phyloP scores from a whole-genome alignment of 1,140 invertebrate species.

The Conus ventricosus region DNA sequence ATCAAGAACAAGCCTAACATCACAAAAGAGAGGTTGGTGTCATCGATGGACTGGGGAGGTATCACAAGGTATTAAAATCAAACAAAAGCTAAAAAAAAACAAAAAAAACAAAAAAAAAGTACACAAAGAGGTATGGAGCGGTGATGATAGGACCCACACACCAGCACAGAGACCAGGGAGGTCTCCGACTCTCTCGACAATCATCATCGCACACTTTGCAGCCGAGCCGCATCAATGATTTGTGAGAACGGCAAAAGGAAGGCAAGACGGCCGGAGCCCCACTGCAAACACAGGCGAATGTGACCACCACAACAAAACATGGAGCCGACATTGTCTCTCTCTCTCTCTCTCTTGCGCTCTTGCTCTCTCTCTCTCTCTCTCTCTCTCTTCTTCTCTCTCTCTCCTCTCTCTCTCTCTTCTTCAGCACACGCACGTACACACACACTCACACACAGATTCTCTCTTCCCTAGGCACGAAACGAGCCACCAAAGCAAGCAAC shows the following conservation, averaged over 20 bases:
- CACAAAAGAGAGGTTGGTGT: neutral
- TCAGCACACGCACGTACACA: neutral
- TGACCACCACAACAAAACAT: constrained; percentile 19
- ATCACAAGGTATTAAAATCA: neutral
- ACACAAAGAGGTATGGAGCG: neutral
- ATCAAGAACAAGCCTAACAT: too few relatives aligned
- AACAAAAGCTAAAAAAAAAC: neutral
- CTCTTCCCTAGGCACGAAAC: too few relatives aligned
- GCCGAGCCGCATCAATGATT: constrained; percentile 29
- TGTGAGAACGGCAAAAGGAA: constrained; percentile 35
- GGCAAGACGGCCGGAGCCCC: constrained; percentile 17
- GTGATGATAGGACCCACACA: constrained; percentile 35
- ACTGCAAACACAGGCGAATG: constrained; percentile 36
- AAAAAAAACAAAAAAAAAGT: constrained; percentile 15
- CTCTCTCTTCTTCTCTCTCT: neutral
- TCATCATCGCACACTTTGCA: constrained; percentile 28
- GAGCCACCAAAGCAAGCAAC: neutral
- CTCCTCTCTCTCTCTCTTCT: too few relatives aligned
- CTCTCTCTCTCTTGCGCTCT: too few relatives aligned
- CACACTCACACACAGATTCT: too few relatives aligned
- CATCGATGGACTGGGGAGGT: neutral
- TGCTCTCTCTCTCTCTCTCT: too few relatives aligned
- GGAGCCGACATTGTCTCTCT: neutral
- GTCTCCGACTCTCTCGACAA: constrained; percentile 30
- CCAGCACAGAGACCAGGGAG: constrained; percentile 32